Conservation (phyloP, 2,888 invertebrate species). For the Parnassius apollo region DNA sequence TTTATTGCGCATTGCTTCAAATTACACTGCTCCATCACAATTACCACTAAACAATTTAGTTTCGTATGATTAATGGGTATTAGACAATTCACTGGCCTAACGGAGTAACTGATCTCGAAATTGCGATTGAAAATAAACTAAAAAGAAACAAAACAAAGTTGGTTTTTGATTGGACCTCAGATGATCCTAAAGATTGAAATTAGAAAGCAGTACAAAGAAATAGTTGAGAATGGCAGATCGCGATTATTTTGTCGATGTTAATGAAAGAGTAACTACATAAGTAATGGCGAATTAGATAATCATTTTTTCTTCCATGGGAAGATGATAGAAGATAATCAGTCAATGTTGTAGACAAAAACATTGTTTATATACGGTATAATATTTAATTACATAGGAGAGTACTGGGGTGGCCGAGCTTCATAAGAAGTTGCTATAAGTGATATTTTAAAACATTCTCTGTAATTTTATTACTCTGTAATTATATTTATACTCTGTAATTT, state of each 20-base stretch:
- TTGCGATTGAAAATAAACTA: constrained; percentile 36
- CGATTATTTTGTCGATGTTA: constrained; percentile 51
- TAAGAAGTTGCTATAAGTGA: too few species aligned
- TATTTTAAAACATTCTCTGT: too few species aligned
- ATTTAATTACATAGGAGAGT: too few species aligned
- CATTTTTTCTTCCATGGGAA: constrained; percentile 38
- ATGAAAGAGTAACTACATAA: constrained; percentile 39
- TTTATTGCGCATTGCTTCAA: constrained; percentile 31
- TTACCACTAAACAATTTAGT: constrained; percentile 71
- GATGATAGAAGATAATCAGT: constrained; percentile 42
- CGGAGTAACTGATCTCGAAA: constrained; percentile 27
- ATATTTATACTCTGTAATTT: too few species aligned
- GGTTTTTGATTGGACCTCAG: constrained; percentile 23
- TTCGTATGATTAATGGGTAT: constrained; percentile 76
- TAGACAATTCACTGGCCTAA: constrained; percentile 45
- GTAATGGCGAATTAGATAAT: constrained; percentile 32
- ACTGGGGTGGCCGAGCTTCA: too few species aligned
- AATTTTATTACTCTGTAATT: too few species aligned
- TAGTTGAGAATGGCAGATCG: constrained; percentile 66
- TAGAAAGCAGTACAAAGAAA: constrained; percentile 63
- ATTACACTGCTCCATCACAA: constrained; percentile 32
- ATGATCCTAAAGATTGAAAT: constrained; percentile 43
- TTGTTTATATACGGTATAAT: background rate
- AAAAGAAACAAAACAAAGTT: constrained; percentile 29
- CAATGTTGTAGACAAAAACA: constrained; percentile 41